Conservation (phyloP, 2,888 invertebrate species). For the Syrista parreyssii region DNA sequence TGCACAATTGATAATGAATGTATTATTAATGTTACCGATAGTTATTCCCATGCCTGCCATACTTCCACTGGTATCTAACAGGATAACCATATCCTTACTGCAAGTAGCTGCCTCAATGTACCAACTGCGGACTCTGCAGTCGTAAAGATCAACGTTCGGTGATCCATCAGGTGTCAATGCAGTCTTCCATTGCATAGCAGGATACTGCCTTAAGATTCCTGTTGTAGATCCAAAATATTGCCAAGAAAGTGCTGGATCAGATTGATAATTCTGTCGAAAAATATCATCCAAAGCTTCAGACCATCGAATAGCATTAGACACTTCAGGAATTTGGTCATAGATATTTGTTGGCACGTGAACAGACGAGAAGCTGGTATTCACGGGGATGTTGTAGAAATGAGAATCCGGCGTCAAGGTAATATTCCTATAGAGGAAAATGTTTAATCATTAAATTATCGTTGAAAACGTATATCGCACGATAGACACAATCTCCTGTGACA, state of each 20-base stretch:
- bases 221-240: constrained; percentile 97
- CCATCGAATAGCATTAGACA: constrained; percentile 88
- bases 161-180: constrained; percentile 27
- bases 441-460: not conserved
- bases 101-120: constrained; percentile 98
- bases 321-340: constrained; percentile 76
- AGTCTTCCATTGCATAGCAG: constrained; percentile 68
- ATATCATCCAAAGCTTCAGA: constrained; percentile 86
- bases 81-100: constrained; percentile 95
- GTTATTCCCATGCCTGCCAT: constrained; percentile 87
- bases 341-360: constrained; percentile 96
- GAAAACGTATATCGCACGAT: not conserved
- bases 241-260: constrained; percentile 93
- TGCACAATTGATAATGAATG: not conserved
- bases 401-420: constrained; percentile 77
- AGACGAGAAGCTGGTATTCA: constrained; percentile 84
- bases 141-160: constrained; percentile 81
- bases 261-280: constrained; percentile 86
- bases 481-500: not conserved
- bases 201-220: constrained; percentile 93
- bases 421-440: constrained; percentile 66
- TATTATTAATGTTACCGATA: constrained; percentile 62
- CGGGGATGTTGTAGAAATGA: constrained; percentile 86
- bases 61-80: constrained; percentile 95
- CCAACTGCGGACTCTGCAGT: constrained; percentile 93